phyloP scores from a whole-genome alignment of 1,140 invertebrate genomes.

The Papilio aristodemus region DNA sequence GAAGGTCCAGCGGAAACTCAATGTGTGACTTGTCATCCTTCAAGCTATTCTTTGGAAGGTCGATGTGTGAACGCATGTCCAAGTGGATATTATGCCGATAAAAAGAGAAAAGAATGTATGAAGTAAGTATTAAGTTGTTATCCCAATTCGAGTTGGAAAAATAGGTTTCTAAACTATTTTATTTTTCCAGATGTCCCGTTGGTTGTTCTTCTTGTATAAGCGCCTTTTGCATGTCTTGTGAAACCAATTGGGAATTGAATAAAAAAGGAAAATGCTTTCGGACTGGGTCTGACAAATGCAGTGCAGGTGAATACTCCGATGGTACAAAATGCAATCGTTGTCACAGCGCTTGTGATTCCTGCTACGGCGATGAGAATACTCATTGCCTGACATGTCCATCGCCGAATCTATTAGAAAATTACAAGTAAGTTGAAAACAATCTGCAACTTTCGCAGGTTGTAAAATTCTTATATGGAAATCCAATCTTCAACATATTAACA shows the following conservation, averaged over 20 bases:
- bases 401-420: conserved; percentile 84
- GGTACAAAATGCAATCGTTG: conserved; percentile 84
- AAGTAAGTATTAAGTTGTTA: conserved; percentile 58
- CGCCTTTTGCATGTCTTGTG: conserved; percentile 85
- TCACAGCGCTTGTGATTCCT: conserved; percentile 86
- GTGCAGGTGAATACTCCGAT: conserved; percentile 76
- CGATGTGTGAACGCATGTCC: conserved; percentile 85
- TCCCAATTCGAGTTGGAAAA: background rate
- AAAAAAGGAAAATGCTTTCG: conserved; percentile 86
- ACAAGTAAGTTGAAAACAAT: conserved; percentile 57
- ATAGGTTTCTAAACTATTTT: conserved; percentile 24
- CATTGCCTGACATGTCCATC: conserved; percentile 86
- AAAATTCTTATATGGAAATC: too few relatives aligned
- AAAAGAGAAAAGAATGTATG: conserved; percentile 87
- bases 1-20: conserved; percentile 87
- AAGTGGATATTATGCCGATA: conserved; percentile 86
- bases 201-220: conserved; percentile 87
- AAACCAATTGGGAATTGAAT: conserved; percentile 86
- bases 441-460: background rate
- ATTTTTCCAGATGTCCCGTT: conserved; percentile 82
- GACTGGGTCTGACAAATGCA: conserved; percentile 84
- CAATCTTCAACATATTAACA: background rate
- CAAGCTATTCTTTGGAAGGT: conserved; percentile 84
- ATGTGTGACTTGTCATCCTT: conserved; percentile 88
- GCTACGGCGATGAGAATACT: conserved; percentile 84